A percentile compares a stretch with the other conserved stretches of the same genome.
phyloP scores from a whole-genome alignment of 2,797 vertebrate species.

The Hydrophis major region DNA sequence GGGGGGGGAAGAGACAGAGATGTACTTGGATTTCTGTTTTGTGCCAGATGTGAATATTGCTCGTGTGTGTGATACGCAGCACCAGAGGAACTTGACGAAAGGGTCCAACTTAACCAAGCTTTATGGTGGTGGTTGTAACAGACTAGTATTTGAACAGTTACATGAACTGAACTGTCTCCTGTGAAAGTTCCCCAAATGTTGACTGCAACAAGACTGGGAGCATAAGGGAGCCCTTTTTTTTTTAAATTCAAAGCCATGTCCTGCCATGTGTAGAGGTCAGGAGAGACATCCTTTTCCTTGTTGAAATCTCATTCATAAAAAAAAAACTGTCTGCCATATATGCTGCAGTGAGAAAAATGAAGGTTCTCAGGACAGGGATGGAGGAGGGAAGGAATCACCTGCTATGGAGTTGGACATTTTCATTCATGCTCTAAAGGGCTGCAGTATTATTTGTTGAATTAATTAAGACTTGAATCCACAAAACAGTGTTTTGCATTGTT shows the following conservation, averaged over 20 bases:
- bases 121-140: background rate
- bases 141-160: background rate
- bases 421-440: background rate
- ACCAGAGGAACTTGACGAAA: background rate
- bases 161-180: background rate
- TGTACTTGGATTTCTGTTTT: background rate
- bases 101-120: background rate
- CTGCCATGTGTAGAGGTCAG: background rate
- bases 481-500: background rate
- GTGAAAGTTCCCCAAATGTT: background rate
- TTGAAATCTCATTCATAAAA: background rate
- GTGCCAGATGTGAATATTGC: background rate
- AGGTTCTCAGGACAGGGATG: too few species aligned
- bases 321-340: background rate
- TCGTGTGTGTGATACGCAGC: background rate
- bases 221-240: background rate
- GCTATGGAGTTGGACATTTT: background rate
- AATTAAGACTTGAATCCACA: background rate
- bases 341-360: background rate
- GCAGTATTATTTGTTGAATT: background rate
- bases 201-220: background rate
- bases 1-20: too few species aligned
- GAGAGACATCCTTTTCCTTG: background rate
- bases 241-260: background rate
- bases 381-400: background rate